A percentile compares a stretch with the other conserved stretches of the same genome.
Evolutionary conservation across 2,888 invertebrate genomes (phyloP).

Genomic region (Agriotes lineatus): DNA sequence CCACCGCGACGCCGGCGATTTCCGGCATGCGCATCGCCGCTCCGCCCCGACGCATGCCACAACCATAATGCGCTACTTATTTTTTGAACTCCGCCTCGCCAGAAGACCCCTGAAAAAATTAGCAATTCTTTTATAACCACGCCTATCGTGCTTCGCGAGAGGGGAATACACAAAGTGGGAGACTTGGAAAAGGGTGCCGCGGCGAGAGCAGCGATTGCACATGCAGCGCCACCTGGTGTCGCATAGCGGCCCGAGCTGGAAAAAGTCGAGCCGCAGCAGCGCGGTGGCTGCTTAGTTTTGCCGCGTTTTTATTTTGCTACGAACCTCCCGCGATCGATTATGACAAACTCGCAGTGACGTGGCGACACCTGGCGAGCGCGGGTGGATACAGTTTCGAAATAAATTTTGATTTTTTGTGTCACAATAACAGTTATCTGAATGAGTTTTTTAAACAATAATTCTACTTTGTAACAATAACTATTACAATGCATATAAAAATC

Average conservation of each 20-base stretch:
- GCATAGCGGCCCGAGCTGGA: conserved; percentile 13
- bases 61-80: conserved; percentile 61
- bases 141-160: conserved; percentile 48
- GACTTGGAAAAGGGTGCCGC: conserved; percentile 31
- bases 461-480: too few species aligned
- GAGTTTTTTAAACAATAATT: too few species aligned
- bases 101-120: conserved; percentile 60
- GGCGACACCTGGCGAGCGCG: neutral
- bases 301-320: conserved; percentile 2
- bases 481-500: too few species aligned
- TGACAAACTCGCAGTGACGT: neutral
- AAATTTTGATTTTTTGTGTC: too few species aligned
- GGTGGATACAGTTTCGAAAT: too few species aligned
- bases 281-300: neutral
- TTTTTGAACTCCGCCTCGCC: conserved; percentile 64
- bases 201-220: neutral
- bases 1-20: conserved; percentile 58
- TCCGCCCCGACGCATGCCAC: conserved; percentile 59
- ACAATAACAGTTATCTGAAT: too few species aligned
- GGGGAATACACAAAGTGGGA: conserved; percentile 49
- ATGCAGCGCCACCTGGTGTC: conserved; percentile 33
- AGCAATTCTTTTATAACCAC: conserved; percentile 53
- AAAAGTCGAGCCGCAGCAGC: neutral
- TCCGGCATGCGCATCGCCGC: conserved; percentile 62
- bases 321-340: neutral